Conservation (phyloP, 2,888 invertebrate species). For the Odontocerum albicorne region DNA sequence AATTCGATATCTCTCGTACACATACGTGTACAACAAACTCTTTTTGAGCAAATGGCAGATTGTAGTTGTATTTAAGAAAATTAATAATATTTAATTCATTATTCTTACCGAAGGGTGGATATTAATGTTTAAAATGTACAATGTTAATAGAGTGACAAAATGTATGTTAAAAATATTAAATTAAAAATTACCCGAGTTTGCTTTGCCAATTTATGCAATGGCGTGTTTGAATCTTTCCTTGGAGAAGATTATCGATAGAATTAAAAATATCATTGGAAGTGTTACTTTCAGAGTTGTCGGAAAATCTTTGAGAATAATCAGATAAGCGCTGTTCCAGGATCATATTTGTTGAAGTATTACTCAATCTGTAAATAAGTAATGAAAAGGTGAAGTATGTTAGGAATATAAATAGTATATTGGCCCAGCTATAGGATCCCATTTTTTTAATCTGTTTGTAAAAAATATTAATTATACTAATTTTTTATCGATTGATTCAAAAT, state of each 20-base stretch:
- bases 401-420: too few relatives aligned
- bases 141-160: neutral
- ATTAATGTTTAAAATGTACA: neutral
- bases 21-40: too few relatives aligned
- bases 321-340: slow-evolving; percentile 20
- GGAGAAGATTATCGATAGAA: slow-evolving; percentile 24
- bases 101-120: neutral
- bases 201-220: slow-evolving; percentile 31
- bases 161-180: neutral
- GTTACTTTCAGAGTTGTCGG: slow-evolving; percentile 19
- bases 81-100: too few relatives aligned
- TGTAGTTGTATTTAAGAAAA: too few relatives aligned
- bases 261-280: slow-evolving; percentile 15
- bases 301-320: slow-evolving; percentile 24
- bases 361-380: slow-evolving; percentile 23
- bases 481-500: too few relatives aligned
- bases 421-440: too few relatives aligned
- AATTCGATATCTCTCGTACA: too few relatives aligned
- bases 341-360: slow-evolving; percentile 26
- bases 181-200: slow-evolving; percentile 22
- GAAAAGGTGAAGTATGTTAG: too few relatives aligned
- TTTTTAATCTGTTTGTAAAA: too few relatives aligned
- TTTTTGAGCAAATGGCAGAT: too few relatives aligned
- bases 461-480: too few relatives aligned
- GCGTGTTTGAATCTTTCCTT: slow-evolving; percentile 28